Conservation (phyloP, 1,140 invertebrate genomes). For the Brachionus rotundiformis region DNA sequence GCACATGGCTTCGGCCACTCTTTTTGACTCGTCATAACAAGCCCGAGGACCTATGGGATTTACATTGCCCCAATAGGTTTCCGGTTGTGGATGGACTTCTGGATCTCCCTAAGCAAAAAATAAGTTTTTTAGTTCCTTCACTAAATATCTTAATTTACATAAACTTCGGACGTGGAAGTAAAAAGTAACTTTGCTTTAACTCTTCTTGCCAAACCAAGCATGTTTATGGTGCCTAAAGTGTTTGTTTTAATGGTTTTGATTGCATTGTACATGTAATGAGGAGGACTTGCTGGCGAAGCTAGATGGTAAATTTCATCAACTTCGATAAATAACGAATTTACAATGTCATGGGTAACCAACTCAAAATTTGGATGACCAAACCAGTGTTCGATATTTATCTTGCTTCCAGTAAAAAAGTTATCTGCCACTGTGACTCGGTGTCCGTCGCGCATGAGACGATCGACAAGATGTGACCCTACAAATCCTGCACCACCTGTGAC, state of each 20-base stretch:
- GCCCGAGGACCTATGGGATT: slow-evolving; percentile 93
- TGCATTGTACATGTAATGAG: slow-evolving; percentile 99
- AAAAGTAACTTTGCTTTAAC: slow-evolving; percentile 90
- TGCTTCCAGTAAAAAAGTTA: slow-evolving; percentile 96
- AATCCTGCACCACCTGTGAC: slow-evolving; percentile 98
- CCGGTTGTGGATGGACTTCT: slow-evolving; percentile 86
- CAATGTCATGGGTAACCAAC: slow-evolving; percentile 96
- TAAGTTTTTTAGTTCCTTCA: background rate
- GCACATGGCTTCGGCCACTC: slow-evolving; percentile 91
- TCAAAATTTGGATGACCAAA: slow-evolving; percentile 98
- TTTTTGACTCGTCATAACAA: slow-evolving; percentile 98
- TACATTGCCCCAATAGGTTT: slow-evolving; percentile 91
- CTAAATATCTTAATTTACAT: slow-evolving; percentile 62
- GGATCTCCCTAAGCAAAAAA: slow-evolving; percentile 74
- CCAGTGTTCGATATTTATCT: slow-evolving; percentile 97
- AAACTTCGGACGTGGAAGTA: slow-evolving; percentile 97
- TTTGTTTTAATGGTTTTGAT: slow-evolving; percentile 99
- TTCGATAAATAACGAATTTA: slow-evolving; percentile 95
- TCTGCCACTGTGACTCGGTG: slow-evolving; percentile 97
- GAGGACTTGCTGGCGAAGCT: slow-evolving; percentile 95
- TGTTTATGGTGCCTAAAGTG: slow-evolving; percentile 96
- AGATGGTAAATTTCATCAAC: slow-evolving; percentile 99
- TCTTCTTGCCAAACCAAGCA: slow-evolving; percentile 87
- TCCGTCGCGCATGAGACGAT: slow-evolving; percentile 88
- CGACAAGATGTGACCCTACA: slow-evolving; percentile 95